phyloP scores from a whole-genome alignment of 2,113 vertebrate species.

The Catagonus wagneri region DNA sequence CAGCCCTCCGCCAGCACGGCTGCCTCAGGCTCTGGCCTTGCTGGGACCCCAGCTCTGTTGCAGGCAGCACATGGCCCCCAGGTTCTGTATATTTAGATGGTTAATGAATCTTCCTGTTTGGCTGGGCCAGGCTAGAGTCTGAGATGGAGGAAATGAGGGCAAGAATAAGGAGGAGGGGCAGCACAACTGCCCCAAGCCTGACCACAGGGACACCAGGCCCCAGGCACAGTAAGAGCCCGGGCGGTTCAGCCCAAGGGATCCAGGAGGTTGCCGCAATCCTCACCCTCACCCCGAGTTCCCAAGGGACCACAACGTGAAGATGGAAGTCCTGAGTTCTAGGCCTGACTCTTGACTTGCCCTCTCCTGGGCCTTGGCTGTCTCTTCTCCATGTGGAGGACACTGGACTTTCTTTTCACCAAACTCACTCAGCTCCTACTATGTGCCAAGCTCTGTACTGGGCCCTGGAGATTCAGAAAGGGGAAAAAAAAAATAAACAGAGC shows the following conservation, averaged over 20 bases:
- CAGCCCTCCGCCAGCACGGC: conserved; percentile 6
- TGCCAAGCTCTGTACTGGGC: neutral
- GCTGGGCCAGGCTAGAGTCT: conserved; percentile 78
- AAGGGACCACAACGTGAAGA: neutral
- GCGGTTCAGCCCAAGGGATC: neutral
- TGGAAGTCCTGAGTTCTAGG: neutral
- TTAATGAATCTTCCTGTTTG: conserved; percentile 90
- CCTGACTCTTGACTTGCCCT: neutral
- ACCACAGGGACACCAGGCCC: neutral
- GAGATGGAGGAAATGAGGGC: conserved; percentile 32
- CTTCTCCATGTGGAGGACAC: neutral
- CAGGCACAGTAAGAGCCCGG: neutral
- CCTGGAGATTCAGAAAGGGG: neutral
- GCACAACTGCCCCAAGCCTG: neutral
- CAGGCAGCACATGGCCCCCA: conserved; percentile 79
- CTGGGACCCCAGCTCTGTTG: conserved; percentile 40
- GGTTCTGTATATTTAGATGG: conserved; percentile 87
- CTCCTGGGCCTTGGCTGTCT: neutral
- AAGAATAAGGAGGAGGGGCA: neutral
- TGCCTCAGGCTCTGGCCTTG: neutral
- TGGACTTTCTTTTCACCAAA: conserved; percentile 33
- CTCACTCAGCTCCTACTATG: neutral
- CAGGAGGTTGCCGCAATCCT: neutral
- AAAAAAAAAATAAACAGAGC: neutral
- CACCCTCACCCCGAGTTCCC: neutral